phyloP scores from a whole-genome alignment of 2,888 invertebrate genomes.

The Leptopilina syphax region DNA sequence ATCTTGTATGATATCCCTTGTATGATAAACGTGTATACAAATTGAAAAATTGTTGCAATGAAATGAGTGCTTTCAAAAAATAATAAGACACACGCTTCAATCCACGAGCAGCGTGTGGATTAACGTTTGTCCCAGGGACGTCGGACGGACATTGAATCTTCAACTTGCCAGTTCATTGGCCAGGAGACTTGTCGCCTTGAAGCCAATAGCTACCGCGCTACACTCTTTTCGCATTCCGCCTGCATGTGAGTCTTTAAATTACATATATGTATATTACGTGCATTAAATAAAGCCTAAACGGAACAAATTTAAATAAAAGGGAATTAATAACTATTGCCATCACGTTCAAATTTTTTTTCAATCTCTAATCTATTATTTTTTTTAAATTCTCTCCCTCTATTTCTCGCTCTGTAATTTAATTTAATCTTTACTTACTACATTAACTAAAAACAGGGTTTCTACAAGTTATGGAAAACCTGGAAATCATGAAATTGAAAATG shows the following conservation, averaged over 20 bases:
- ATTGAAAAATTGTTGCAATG: background rate
- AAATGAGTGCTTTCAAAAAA: conserved; percentile 31
- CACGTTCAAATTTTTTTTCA: background rate
- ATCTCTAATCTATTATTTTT: background rate
- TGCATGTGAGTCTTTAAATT: conserved; percentile 51
- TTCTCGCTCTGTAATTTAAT: no score
- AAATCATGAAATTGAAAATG: no score
- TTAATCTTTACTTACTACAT: no score
- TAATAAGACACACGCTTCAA: conserved; percentile 30
- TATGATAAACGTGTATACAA: background rate
- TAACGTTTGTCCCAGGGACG: conserved; percentile 45
- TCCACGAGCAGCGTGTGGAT: conserved; percentile 13
- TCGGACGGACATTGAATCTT: conserved; percentile 53
- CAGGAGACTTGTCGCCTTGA: conserved; percentile 73
- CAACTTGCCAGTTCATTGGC: conserved; percentile 68
- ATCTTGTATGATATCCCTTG: no score
- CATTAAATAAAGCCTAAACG: conserved; percentile 48
- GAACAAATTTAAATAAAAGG: conserved; percentile 9
- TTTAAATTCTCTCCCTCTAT: background rate
- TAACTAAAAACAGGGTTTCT: no score
- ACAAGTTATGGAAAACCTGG: no score
- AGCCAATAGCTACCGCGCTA: conserved; percentile 64
- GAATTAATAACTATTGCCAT: conserved; percentile 7
- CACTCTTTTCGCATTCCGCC: conserved; percentile 67
- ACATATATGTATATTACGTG: conserved; percentile 51